phyloP scores from a whole-genome alignment of 2,797 vertebrate genomes.

The Tragopan temminckii region DNA sequence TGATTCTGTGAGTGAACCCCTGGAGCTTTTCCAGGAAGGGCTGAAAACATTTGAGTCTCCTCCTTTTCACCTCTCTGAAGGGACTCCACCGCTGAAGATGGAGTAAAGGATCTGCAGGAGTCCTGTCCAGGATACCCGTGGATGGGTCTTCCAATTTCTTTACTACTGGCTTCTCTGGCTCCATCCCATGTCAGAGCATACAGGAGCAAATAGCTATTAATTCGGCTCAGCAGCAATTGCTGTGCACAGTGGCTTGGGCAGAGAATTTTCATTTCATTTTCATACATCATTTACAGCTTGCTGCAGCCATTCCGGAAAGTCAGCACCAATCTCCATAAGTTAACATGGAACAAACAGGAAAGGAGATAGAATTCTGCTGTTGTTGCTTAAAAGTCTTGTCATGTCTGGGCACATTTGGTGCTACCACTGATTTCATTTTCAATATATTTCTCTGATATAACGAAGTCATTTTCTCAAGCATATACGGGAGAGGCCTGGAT shows the following conservation, averaged over 20 bases:
- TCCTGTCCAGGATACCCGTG: neutral
- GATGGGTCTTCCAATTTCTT: conserved; percentile 5
- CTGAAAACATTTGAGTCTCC: neutral
- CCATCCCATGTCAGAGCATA: neutral
- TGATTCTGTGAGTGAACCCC: neutral
- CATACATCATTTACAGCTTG: conserved; percentile 72
- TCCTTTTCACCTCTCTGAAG: neutral
- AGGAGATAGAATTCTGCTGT: conserved; percentile 64
- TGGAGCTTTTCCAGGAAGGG: neutral
- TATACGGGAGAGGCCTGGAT: conserved; percentile 46
- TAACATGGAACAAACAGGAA: conserved; percentile 72
- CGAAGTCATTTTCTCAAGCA: conserved; percentile 61
- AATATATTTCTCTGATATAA: conserved; percentile 66
- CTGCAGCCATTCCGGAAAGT: conserved; percentile 67
- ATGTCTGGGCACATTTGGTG: conserved; percentile 64
- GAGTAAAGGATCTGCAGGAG: neutral
- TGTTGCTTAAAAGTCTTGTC: conserved; percentile 76
- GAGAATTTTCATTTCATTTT: conserved; percentile 72
- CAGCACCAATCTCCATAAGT: conserved; percentile 64
- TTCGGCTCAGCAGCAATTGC: conserved; percentile 14
- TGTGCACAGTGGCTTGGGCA: conserved; percentile 45
- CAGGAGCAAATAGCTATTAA: conserved; percentile 62
- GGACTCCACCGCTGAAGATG: neutral
- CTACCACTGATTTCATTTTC: conserved; percentile 70
- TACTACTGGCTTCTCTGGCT: conserved; percentile 2